Base-by-base conservation (phyloP, 2,113 vertebrate genomes). In the Caranx ignobilis region DNA sequence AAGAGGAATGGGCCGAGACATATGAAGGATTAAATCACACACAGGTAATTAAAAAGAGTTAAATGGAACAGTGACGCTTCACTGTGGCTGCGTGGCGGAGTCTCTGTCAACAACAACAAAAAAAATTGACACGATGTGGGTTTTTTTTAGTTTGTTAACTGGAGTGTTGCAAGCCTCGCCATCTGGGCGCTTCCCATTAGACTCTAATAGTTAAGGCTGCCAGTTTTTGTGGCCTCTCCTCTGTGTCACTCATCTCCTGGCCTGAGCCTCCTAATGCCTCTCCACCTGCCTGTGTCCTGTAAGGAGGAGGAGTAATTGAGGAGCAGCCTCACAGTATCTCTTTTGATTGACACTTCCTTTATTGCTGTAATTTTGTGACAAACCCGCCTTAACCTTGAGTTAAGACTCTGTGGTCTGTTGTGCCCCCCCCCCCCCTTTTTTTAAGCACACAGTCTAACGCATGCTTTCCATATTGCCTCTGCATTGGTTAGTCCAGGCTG, bases 31-130 rank as follows among this genome's bases (percentile, higher is more conserved):
- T 92, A 90, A 93, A 94, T 91, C 85, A 75, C 88, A 87, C 83
- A 77, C 89, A 94, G 93, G 87, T 94, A 93, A 95, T 95, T 95
- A 94, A 94, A 94, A 94, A 90, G 88, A 89, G 76, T 70, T 89
- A 69, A 88, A 77, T 87, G 90, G 83, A 94, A 90, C 83, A 62
- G 73, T 7, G 65, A 81, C 3, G 81, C 81, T 83, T 50, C 74
- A 37, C 77, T 64, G 43, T 55, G 15, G 60, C 72, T 69, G 68
- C 18, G 70, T 86, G 63, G 26, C 26, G 70, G 54, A 70, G 60
- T 69, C 77, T 63, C 68, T 82, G 82, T 75, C 79, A 80, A 84
- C 69, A 75, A 26, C 26, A 26, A 26, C 26, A 26, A 26, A 26
- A 75, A 85, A 71, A 86, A 86, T 85, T 65, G 68, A 85, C 84